A percentile compares a stretch with the other conserved stretches of the same genome.
Evolutionary conservation across 2,113 vertebrate species (phyloP).

Genomic region (Sylvietta virens): DNA sequence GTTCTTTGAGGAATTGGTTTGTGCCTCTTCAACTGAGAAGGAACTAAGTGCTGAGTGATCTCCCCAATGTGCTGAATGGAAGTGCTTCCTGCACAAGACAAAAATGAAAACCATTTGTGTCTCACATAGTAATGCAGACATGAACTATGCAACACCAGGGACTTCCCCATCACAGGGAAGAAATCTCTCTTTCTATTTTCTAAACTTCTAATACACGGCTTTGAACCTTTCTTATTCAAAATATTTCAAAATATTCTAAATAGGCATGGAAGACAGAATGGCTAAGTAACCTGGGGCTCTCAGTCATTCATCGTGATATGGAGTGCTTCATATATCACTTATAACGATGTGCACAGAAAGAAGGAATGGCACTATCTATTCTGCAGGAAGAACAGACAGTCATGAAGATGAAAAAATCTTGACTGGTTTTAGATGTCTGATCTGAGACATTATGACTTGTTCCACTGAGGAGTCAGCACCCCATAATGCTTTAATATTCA

Average conservation of each 20-base stretch:
- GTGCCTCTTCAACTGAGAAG: neutral
- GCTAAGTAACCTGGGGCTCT: neutral
- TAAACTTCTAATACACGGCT: neutral
- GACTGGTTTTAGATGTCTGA: neutral
- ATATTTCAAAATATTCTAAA: neutral
- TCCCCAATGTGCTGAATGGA: neutral
- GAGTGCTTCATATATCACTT: neutral
- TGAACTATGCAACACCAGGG: neutral
- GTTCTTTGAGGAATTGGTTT: neutral
- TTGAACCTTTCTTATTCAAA: neutral
- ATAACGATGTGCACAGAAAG: accelerated
- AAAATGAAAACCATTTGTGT: neutral
- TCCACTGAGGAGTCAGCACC: neutral
- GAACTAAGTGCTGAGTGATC: neutral
- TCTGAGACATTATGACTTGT: neutral
- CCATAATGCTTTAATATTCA: neutral
- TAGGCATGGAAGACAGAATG: neutral
- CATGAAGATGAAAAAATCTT: neutral
- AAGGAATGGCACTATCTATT: neutral
- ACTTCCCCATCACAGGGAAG: neutral
- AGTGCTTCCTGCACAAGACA: neutral
- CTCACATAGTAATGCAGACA: neutral
- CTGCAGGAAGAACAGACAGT: neutral
- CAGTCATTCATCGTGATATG: neutral
- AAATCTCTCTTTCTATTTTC: neutral